Percentiles rank a stretch among this genome's conserved stretches.
phyloP scores from a whole-genome alignment of 2,888 invertebrate species.

The Volucella zonaria region DNA sequence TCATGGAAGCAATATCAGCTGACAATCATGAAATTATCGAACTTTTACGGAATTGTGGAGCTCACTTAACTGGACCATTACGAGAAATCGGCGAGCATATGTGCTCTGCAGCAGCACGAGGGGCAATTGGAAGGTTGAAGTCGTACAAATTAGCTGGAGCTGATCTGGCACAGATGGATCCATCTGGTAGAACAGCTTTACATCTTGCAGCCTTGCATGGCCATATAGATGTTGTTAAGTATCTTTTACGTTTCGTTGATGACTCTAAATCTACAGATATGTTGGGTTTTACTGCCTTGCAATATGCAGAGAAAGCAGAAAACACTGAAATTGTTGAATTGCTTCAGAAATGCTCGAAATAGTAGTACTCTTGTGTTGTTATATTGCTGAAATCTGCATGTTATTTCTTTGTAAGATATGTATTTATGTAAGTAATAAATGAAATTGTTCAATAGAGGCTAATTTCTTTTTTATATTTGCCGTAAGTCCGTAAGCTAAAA shows the following conservation, averaged over 20 bases:
- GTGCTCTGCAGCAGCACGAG: slow-evolving; percentile 86
- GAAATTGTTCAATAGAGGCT: no score
- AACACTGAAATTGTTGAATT: slow-evolving; percentile 74
- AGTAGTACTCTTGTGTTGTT: background rate
- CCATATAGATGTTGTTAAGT: slow-evolving; percentile 83
- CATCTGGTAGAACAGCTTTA: slow-evolving; percentile 86
- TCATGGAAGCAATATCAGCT: slow-evolving; percentile 87
- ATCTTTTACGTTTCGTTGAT: slow-evolving; percentile 83
- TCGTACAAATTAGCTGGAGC: slow-evolving; percentile 88
- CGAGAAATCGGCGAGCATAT: slow-evolving; percentile 87
- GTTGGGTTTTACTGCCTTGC: slow-evolving; percentile 84
- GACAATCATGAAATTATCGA: slow-evolving; percentile 87
- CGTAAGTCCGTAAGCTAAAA: no score
- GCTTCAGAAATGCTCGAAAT: slow-evolving; percentile 46
- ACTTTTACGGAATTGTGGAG: slow-evolving; percentile 89
- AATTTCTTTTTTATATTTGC: no score
- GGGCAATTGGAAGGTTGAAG: slow-evolving; percentile 84
- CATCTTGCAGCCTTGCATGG: slow-evolving; percentile 88
- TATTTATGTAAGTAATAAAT: no score
- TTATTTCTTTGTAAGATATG: background rate
- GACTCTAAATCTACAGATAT: slow-evolving; percentile 83
- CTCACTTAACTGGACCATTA: slow-evolving; percentile 86
- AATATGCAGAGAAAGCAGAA: slow-evolving; percentile 83
- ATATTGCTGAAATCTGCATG: background rate
- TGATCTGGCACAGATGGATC: slow-evolving; percentile 85